These are phyloP conservation scores for Pocota personata DNA, from an alignment of 2,888 invertebrate species.

Conservation along the genomic window DNA sequence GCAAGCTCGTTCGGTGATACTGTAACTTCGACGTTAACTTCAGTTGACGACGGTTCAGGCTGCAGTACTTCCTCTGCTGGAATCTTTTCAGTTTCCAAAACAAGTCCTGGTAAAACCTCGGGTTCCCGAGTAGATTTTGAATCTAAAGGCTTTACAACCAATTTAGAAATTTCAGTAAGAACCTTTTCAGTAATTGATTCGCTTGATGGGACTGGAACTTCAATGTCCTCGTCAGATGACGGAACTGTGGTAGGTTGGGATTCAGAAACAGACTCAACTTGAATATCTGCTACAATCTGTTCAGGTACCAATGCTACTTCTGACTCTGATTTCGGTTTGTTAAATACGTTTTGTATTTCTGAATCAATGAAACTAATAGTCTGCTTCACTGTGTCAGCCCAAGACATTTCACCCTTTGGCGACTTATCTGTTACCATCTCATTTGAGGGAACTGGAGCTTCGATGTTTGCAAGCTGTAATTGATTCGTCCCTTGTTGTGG, in stretches of 20 bases:
- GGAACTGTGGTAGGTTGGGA: not conserved
- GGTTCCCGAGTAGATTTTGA: not conserved
- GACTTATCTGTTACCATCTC: not conserved
- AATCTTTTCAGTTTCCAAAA: not conserved
- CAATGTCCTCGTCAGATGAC: not conserved
- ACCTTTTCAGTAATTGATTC: not conserved
- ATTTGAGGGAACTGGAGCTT: too few relatives aligned
- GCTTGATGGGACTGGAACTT: not conserved
- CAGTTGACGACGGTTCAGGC: not conserved
- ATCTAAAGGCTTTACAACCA: not conserved
- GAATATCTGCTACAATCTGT: not conserved
- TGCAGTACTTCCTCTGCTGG: not conserved
- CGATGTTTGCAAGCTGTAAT: too few relatives aligned
- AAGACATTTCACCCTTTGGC: not conserved
- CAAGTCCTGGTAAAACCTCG: not conserved
- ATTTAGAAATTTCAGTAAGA: not conserved
- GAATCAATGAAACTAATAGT: constrained; percentile 16
- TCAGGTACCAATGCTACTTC: not conserved
- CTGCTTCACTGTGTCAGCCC: not conserved
- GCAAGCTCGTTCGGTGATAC: too few relatives aligned
- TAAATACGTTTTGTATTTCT: not conserved
- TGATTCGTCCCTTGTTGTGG: too few relatives aligned
- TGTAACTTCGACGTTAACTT: not conserved
- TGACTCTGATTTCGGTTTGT: not conserved
- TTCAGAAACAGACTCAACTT: not conserved